phyloP scores from a whole-genome alignment of 2,797 vertebrate genomes.

The Psittacula derbiana region DNA sequence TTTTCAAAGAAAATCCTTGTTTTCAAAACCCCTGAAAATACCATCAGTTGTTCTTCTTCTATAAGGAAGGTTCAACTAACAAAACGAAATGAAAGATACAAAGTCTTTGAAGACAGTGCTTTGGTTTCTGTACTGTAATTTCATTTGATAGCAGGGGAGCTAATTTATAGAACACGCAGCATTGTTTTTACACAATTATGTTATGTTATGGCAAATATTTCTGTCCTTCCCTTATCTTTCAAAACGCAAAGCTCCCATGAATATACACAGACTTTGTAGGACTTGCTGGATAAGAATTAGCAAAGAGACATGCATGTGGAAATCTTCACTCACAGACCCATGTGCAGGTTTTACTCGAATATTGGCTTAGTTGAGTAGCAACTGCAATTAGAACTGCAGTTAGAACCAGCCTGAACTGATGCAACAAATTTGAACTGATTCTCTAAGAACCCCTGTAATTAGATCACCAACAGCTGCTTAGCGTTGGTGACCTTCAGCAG shows the following conservation, averaged over 20 bases:
- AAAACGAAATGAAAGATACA: background rate
- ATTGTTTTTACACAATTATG: background rate
- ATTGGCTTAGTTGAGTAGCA: background rate
- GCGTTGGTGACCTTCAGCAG: background rate
- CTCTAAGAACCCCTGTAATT: constrained; percentile 24
- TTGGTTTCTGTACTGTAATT: background rate
- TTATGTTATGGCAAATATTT: background rate
- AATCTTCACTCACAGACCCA: background rate
- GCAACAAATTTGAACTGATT: constrained; percentile 12
- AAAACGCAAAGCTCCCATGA: background rate
- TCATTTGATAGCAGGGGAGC: background rate
- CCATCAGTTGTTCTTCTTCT: background rate
- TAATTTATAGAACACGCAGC: background rate
- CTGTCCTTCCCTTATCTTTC: background rate
- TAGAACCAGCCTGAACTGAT: background rate
- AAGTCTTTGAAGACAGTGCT: background rate
- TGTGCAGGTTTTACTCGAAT: background rate
- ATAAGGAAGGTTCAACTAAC: background rate
- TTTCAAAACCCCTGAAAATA: background rate
- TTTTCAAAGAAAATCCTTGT: constrained; percentile 15
- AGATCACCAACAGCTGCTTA: constrained; percentile 36
- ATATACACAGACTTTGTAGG: background rate
- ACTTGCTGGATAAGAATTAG: background rate
- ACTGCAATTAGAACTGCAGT: background rate
- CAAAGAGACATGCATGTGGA: background rate